phyloP scores from a whole-genome alignment of 2,888 invertebrate genomes.

The Tanytarsus gracilentus region DNA sequence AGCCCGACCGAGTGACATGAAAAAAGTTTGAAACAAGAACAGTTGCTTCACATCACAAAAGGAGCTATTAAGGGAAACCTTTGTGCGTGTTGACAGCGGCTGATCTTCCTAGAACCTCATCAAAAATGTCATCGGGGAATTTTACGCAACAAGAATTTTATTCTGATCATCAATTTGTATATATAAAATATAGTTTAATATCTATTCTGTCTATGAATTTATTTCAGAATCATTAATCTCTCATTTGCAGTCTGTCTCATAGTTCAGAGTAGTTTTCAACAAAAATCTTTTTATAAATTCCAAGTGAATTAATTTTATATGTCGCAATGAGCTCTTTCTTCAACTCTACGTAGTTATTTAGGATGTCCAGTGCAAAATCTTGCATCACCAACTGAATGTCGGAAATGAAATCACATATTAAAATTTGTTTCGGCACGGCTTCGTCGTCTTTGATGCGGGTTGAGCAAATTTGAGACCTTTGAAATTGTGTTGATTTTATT shows the following conservation, averaged over 20 bases:
- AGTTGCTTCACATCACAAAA: constrained; percentile 29
- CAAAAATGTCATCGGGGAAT: too few species aligned
- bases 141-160: too few species aligned
- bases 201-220: too few species aligned
- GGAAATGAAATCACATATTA: constrained; percentile 43
- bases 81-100: constrained; percentile 29
- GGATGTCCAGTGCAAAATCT: constrained; percentile 38
- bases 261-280: constrained; percentile 27
- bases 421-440: too few species aligned
- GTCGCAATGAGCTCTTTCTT: constrained; percentile 26
- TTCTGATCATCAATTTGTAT: too few species aligned
- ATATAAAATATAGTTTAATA: too few species aligned
- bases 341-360: constrained; percentile 24
- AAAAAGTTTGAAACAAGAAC: constrained; percentile 9
- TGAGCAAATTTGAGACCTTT: constrained; percentile 41
- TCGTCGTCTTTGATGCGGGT: constrained; percentile 39
- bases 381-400: constrained; percentile 42
- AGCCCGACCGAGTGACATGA: neutral
- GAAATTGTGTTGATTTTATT: constrained; percentile 36
- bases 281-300: constrained; percentile 26
- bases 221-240: too few species aligned
- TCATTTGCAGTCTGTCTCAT: constrained; percentile 10
- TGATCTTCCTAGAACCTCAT: neutral
- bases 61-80: neutral
- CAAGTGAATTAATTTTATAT: constrained; percentile 26